Percentiles rank a stretch among this genome's conserved stretches.
Evolutionary conservation across 2,113 vertebrate genomes (phyloP).

Genomic region (Mus pahari): DNA sequence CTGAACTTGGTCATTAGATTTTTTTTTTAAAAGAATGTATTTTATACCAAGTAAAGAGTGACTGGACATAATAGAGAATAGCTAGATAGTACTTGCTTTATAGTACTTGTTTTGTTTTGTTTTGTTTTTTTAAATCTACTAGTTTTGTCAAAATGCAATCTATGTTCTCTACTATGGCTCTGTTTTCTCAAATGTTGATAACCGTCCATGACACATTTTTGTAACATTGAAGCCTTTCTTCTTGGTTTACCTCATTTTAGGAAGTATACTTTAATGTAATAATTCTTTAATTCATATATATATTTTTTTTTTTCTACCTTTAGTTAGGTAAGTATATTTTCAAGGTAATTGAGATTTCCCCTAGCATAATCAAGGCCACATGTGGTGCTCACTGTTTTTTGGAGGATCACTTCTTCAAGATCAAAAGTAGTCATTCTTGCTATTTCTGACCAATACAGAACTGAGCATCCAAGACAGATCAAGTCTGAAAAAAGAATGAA

Average conservation of each 20-base stretch:
- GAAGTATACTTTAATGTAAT: not conserved
- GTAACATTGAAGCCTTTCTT: not conserved
- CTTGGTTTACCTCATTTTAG: conserved; percentile 34
- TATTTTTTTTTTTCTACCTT: not conserved
- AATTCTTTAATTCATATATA: not conserved
- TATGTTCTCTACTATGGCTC: not conserved
- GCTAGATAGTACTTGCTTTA: not conserved
- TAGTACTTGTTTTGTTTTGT: no score
- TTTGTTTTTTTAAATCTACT: not conserved
- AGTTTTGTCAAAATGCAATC: conserved; percentile 28
- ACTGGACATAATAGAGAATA: not conserved
- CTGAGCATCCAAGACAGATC: not conserved
- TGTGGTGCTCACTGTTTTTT: not conserved
- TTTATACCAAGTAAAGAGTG: not conserved
- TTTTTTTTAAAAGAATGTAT: not conserved
- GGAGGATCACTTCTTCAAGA: not conserved
- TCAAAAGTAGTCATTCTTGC: not conserved
- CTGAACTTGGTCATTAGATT: not conserved
- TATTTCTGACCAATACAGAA: not conserved
- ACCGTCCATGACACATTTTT: not conserved
- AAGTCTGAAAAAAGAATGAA: not conserved
- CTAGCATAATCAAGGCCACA: not conserved
- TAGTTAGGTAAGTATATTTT: not conserved
- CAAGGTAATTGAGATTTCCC: not conserved
- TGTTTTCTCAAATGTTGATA: not conserved